Evolutionary conservation across 2,888 invertebrate species (phyloP).

Genomic region (Cryptocephalus moraei): DNA sequence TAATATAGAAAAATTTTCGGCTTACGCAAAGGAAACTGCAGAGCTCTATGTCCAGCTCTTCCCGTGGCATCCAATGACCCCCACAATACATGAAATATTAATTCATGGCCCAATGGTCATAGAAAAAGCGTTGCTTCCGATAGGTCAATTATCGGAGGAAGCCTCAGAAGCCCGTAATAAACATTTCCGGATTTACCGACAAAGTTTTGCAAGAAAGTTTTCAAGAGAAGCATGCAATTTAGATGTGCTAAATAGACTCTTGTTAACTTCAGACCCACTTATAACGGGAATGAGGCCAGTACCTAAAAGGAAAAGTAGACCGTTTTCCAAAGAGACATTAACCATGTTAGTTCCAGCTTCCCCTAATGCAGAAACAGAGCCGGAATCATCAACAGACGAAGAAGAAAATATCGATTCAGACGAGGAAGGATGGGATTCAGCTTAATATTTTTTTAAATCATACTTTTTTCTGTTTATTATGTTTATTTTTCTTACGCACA

Average conservation of each 20-base stretch:
- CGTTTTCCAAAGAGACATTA: neutral
- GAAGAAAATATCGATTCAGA: too few species aligned
- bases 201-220: neutral
- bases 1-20: constrained; percentile 14
- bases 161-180: constrained; percentile 1
- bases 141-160: constrained; percentile 4
- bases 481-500: too few species aligned
- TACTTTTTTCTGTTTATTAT: too few species aligned
- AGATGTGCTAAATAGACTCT: neutral
- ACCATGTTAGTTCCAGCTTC: too few species aligned
- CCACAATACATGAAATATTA: constrained; percentile 11
- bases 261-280: neutral
- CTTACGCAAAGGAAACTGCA: constrained; percentile 13
- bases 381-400: too few species aligned
- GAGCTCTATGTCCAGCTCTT: constrained; percentile 13
- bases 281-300: neutral
- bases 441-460: too few species aligned
- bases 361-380: too few species aligned
- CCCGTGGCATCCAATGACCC: constrained; percentile 13
- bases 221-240: neutral
- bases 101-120: constrained; percentile 2
- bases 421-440: too few species aligned
- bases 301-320: neutral
- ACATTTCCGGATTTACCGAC: constrained; percentile 1
- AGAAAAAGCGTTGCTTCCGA: constrained; percentile 1